A percentile compares a stretch with the other conserved stretches of the same genome.
phyloP scores from a whole-genome alignment of 2,888 invertebrate genomes.

The Pardosa pseudoannulata region DNA sequence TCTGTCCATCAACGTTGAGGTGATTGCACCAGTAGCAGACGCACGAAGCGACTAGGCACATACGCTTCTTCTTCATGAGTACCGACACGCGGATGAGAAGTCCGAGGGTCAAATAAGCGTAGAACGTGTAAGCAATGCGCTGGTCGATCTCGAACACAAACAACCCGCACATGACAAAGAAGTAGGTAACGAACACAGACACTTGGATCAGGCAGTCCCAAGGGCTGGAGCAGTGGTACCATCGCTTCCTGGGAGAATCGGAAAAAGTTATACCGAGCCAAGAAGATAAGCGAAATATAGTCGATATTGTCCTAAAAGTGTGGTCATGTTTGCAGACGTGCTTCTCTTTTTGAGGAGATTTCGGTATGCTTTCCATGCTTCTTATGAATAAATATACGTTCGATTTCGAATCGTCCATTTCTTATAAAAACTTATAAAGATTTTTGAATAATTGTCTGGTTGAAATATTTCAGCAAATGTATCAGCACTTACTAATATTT shows the following conservation, averaged over 20 bases:
- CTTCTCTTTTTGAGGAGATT: no score
- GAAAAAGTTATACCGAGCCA: not conserved
- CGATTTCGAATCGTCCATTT: no score
- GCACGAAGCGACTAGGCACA: not conserved
- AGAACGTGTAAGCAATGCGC: conserved; percentile 4
- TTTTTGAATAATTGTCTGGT: no score
- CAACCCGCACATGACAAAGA: not conserved
- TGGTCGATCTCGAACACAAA: not conserved
- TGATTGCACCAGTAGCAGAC: not conserved
- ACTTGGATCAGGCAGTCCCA: not conserved
- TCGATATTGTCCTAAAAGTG: not conserved
- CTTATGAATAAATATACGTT: no score
- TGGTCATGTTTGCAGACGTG: not conserved
- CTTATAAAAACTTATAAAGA: no score
- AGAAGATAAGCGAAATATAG: not conserved
- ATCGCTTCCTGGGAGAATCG: not conserved
- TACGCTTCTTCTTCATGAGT: not conserved
- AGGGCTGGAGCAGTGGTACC: not conserved
- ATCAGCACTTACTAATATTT: no score
- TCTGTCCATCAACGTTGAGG: not conserved
- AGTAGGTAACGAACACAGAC: not conserved
- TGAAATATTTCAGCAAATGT: no score
- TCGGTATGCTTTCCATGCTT: no score
- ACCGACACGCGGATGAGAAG: not conserved
- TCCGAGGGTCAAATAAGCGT: conserved; percentile 23